Conservation (phyloP, 2,888 invertebrate species). For the Empis livida region DNA sequence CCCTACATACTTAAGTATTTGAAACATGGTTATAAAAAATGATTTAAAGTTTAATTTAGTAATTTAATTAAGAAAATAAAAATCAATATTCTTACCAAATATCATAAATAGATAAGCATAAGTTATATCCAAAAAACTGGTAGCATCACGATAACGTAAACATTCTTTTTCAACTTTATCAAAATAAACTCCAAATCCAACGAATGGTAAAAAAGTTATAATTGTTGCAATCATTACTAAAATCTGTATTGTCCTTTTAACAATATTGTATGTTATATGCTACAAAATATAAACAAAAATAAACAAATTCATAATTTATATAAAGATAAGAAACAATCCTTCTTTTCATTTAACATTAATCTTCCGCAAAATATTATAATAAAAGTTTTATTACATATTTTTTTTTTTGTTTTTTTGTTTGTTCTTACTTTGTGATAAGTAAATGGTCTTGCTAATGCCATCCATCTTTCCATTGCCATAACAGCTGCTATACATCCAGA, state of each 20-base stretch:
- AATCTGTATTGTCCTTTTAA: conserved; percentile 54
- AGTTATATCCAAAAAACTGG: conserved; percentile 46
- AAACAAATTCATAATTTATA: neutral
- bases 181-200: conserved; percentile 63
- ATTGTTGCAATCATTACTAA: conserved; percentile 57
- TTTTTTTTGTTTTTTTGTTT: too few relatives aligned
- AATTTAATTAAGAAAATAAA: too few relatives aligned
- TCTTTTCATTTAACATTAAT: neutral
- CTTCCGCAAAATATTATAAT: neutral
- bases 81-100: conserved; percentile 57
- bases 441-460: conserved; percentile 76
- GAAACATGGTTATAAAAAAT: too few relatives aligned
- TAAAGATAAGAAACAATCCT: neutral
- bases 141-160: conserved; percentile 59
- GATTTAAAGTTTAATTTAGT: too few relatives aligned
- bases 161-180: conserved; percentile 42
- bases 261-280: conserved; percentile 68
- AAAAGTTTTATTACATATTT: too few relatives aligned
- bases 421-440: conserved; percentile 66
- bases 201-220: conserved; percentile 61
- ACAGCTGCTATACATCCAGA: conserved; percentile 80
- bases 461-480: conserved; percentile 78
- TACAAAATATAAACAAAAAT: conserved; percentile 28
- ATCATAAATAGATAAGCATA: conserved; percentile 66
- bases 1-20: too few relatives aligned